phyloP scores from a whole-genome alignment of 2,113 vertebrate genomes.

The Coryphaenoides rupestris region DNA sequence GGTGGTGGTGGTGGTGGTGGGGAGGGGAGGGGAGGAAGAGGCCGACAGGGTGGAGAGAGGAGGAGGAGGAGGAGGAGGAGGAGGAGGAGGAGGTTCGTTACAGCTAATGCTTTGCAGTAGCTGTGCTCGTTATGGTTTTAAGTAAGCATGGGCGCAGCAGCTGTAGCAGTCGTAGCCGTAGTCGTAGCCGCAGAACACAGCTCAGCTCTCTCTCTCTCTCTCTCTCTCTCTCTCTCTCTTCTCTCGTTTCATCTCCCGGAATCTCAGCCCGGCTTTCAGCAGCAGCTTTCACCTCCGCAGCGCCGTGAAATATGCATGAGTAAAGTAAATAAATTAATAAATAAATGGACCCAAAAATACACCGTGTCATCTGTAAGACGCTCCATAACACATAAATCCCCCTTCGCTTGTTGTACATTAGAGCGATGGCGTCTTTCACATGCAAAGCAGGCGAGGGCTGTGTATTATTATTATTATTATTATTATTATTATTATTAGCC shows the following conservation, averaged over 20 bases:
- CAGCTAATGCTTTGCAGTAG: conserved; percentile 20
- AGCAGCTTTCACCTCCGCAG: conserved; percentile 40
- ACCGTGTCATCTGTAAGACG: neutral
- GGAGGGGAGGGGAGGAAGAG: conserved; percentile 3
- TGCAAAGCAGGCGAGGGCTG: conserved; percentile 22
- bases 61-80: neutral
- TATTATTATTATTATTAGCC: no score
- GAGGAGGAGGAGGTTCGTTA: conserved; percentile 25
- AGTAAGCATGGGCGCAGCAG: conserved; percentile 30
- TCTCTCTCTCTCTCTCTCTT: no score
- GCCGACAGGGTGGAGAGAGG: neutral
- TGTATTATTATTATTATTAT: no score
- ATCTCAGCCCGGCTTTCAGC: conserved; percentile 36
- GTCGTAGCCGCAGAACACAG: conserved; percentile 25
- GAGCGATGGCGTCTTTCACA: conserved; percentile 27
- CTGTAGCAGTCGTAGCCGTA: no score
- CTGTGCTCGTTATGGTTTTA: conserved; percentile 31
- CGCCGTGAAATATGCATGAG: conserved; percentile 58
- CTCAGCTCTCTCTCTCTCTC: conserved; percentile 20
- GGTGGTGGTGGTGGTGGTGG: conserved; percentile 6
- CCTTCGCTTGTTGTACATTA: conserved; percentile 36
- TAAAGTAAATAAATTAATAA: neutral
- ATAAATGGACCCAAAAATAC: no score
- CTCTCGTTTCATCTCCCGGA: conserved; percentile 37
- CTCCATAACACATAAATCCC: conserved; percentile 33